phyloP scores from a whole-genome alignment of 2,113 vertebrate genomes.

The Tapirus terrestris region DNA sequence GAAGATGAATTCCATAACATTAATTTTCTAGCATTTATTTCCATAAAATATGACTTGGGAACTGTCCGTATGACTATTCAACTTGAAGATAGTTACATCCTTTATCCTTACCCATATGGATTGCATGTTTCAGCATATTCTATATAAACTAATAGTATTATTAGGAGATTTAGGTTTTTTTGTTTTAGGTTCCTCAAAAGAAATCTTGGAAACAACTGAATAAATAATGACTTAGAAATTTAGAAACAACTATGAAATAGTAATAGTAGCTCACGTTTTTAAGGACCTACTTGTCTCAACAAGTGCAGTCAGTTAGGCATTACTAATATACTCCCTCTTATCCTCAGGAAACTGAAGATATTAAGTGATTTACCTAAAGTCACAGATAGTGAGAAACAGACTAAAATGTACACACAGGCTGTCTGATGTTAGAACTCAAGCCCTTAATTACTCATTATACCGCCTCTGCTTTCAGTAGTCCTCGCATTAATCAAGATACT shows the following conservation, averaged over 20 bases:
- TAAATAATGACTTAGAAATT: background rate
- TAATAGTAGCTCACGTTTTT: background rate
- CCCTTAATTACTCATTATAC: background rate
- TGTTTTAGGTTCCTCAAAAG: background rate
- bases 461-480: background rate
- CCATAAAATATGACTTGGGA: conserved; percentile 50
- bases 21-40: conserved; percentile 69
- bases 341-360: background rate
- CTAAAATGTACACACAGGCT: background rate
- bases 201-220: background rate
- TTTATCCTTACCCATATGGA: background rate
- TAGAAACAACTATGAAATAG: background rate
- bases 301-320: background rate
- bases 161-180: background rate
- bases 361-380: background rate
- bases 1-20: background rate
- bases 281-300: background rate
- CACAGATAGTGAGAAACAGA: background rate
- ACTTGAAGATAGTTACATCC: conserved; percentile 53
- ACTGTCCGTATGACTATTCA: conserved; percentile 10
- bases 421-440: background rate
- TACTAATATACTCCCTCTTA: background rate
- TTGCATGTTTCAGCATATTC: conserved; percentile 3
- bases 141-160: conserved; percentile 36
- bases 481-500: background rate